Evolutionary conservation across 53 echinoderm and acorn worm species (phyloP), one percentile per base, ranked within the genome.

Genomic region (Zoroaster sp.): DNA sequence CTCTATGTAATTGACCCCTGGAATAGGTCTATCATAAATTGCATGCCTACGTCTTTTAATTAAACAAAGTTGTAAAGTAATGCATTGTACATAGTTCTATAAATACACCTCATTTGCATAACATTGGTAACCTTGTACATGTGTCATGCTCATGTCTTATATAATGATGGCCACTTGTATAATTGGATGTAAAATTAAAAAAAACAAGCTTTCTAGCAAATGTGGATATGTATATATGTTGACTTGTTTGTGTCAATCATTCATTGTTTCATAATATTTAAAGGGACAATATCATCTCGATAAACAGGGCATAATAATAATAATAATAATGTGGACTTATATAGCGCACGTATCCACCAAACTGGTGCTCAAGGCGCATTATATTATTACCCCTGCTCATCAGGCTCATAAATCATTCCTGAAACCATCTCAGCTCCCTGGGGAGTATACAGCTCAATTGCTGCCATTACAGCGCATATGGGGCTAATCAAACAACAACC

Each of bases 161-260:
- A 59, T 67, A 30, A 55, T 18, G 79, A 81, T 66, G 81, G 47
- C 69, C 49, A 45, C 31, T 70, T 85, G 85, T 85, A 85, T 46
- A 70, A 85, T 85, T 85, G 71, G 71, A 85, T 71, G 85, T 85
- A 85, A 85, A 85, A 70, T 70, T 54, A 85, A 85, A 47, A 3
- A 69, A 70, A 71, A 85, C 41, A 21, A 82, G 82, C 82, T 82
- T 82, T 82, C 82, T 82, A 82, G 82, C 82, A 82, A 82, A 67
- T 82, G 82, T 82, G 66, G 82, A 43, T 82, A 59, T 63, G 76
- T 46, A 49, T 17, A 17, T 17, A 69, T 6, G 6, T 46, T 46
- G 12, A 46, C 12, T 46, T 46, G 46, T 6, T 8, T 46, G 11
- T 69, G 69, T 69, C 12, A 6, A 35, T 33, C 36, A n/a, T n/a